Base-by-base conservation (phyloP, 2,888 invertebrate species). In the Portevinia maculata region DNA sequence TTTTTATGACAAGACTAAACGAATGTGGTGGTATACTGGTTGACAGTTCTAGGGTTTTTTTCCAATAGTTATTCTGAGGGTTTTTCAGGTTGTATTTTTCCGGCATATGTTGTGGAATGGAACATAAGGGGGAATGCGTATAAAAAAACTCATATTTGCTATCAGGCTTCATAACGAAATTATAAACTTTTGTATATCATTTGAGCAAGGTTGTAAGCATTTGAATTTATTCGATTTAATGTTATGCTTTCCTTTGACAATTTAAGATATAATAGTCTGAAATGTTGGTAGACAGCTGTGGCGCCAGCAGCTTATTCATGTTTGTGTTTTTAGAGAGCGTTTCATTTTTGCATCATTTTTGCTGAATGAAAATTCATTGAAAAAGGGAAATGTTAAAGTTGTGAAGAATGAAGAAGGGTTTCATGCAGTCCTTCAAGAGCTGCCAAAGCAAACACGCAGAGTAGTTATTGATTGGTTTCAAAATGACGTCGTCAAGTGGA, bases 1-100 rank as follows among this genome's bases (percentile, higher is more conserved):
- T 41, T 53, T 50, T 21, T 9, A 48, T 70, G 48, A 48, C 34
- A 48, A 28, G 8, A 8, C 15, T 17, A 4, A 13, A 39, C 4
- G 13, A 39, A 39, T 39, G 39, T 39, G 39, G 39, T 34, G 13
- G 2, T 19, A 17, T 44, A 17, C 4, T 11, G 19, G 2, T 44
- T 19, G 44, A 41, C 11, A 19, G 17, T 44, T 2, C 3, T 9
- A 1, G 17, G 11, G 17, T 34, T n/a, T n/a, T n/a, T n/a, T n/a
- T n/a, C n/a, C n/a, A n/a, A n/a, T n/a, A n/a, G n/a, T n/a, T n/a
- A n/a, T n/a, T n/a, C n/a, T n/a, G n/a, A n/a, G n/a, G n/a, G n/a
- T n/a, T n/a, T n/a, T n/a, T n/a, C n/a, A n/a, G n/a, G n/a, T n/a
- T n/a, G n/a, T n/a, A n/a, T n/a, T n/a, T n/a, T n/a, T n/a, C n/a